Evolutionary conservation across 2,113 vertebrate genomes (phyloP).

Genomic region (Proterorhinus semilunaris): DNA sequence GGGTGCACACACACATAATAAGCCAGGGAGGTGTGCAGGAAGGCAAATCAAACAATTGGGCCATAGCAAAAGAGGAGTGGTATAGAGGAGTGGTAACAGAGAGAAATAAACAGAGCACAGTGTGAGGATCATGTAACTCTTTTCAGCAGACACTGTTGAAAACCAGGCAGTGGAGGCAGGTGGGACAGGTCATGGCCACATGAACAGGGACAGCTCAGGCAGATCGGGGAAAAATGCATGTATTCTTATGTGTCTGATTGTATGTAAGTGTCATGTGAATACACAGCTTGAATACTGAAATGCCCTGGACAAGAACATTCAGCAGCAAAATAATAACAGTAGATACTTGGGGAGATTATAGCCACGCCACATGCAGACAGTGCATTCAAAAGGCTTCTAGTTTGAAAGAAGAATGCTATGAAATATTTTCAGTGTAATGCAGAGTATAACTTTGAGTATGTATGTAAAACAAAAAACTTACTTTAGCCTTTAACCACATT

Average conservation of each 20-base stretch:
- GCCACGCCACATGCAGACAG: conserved; percentile 52
- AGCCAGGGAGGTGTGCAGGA: conserved; percentile 32
- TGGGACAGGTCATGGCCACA: conserved; percentile 50
- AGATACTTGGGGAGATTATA: conserved; percentile 15
- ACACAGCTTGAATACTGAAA: conserved; percentile 34
- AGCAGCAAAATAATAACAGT: conserved; percentile 9
- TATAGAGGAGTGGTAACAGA: conserved; percentile 61
- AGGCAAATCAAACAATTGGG: conserved; percentile 46
- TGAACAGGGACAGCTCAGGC: conserved; percentile 65
- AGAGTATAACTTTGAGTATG: conserved; percentile 12
- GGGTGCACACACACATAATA: conserved; percentile 27
- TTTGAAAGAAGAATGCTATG: conserved; percentile 32
- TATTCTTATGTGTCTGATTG: conserved; percentile 21
- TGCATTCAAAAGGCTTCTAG: conserved; percentile 40
- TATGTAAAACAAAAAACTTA: background rate
- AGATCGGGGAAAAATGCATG: conserved; percentile 43
- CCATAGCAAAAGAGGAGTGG: conserved; percentile 41
- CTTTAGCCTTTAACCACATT: background rate
- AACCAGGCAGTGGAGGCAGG: conserved; percentile 52
- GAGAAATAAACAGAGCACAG: conserved; percentile 71
- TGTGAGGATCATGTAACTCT: conserved; percentile 65
- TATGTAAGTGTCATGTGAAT: conserved; percentile 13
- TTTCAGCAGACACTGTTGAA: conserved; percentile 70
- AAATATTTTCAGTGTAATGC: conserved; percentile 54
- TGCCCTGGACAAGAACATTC: conserved; percentile 40